Evolutionary conservation across 2,113 vertebrate genomes (phyloP).

Genomic region (Epinephelus fuscoguttatus): DNA sequence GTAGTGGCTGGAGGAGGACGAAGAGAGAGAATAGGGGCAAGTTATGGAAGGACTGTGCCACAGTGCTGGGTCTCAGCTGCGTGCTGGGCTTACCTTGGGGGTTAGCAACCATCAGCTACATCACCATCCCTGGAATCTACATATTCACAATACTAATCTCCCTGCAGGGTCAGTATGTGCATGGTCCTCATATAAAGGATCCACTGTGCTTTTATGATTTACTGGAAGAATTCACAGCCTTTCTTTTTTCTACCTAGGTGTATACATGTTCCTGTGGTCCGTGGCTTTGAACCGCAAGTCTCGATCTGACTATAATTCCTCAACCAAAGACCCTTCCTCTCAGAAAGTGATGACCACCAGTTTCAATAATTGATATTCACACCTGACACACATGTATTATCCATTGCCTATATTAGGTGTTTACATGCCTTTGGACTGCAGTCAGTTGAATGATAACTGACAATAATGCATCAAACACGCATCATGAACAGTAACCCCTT

Average conservation of each 20-base stretch:
- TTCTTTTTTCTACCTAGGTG: conserved; percentile 61
- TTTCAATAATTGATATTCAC: conserved; percentile 58
- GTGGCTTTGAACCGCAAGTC: conserved; percentile 68
- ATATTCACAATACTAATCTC: conserved; percentile 92
- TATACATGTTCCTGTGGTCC: conserved; percentile 83
- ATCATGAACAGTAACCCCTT: not conserved
- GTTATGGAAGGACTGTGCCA: conserved; percentile 79
- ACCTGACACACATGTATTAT: not conserved
- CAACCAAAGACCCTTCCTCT: conserved; percentile 58
- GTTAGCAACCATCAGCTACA: conserved; percentile 84
- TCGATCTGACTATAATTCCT: conserved; percentile 44
- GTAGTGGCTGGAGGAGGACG: conserved; percentile 11
- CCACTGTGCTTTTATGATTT: not conserved
- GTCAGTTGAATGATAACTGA: not conserved
- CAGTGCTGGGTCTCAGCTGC: conserved; percentile 89
- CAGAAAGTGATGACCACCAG: conserved; percentile 76
- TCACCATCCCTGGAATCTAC: conserved; percentile 86
- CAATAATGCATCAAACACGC: not conserved
- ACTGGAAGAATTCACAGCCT: not conserved
- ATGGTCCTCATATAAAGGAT: not conserved
- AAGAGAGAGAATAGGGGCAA: conserved; percentile 55
- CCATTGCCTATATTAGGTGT: conserved; percentile 32
- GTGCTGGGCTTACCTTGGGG: conserved; percentile 92
- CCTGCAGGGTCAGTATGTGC: conserved; percentile 90
- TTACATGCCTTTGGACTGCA: not conserved